These are phyloP conservation scores for Drosophila basisetae DNA, from an alignment of 2,888 invertebrate species.

Conservation along the genomic window DNA sequence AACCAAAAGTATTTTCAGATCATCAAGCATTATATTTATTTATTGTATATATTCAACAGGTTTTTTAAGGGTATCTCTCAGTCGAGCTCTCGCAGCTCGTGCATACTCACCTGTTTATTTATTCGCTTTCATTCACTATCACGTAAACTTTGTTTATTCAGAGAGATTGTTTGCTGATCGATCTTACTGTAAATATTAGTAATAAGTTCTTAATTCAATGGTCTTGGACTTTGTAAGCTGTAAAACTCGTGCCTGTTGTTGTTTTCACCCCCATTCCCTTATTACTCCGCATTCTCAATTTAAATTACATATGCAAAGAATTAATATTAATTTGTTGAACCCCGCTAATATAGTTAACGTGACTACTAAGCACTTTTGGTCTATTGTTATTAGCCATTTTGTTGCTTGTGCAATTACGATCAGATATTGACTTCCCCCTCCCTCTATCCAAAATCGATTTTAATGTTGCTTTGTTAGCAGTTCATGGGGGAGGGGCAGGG, in stretches of 20 bases:
- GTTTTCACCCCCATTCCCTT: neutral
- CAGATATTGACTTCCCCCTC: neutral
- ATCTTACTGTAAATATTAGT: slow-evolving; percentile 12
- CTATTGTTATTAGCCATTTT: neutral
- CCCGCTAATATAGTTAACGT: neutral
- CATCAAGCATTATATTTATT: neutral
- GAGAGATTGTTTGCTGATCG: slow-evolving; percentile 3
- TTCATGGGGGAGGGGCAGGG: neutral
- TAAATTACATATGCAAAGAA: neutral
- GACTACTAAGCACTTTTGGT: neutral
- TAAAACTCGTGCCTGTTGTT: slow-evolving; percentile 8
- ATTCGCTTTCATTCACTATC: slow-evolving; percentile 22
- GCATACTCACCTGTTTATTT: slow-evolving; percentile 15
- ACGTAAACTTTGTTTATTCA: slow-evolving; percentile 19
- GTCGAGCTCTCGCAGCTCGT: neutral
- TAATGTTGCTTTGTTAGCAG: slow-evolving; percentile 50
- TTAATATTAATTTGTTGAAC: neutral
- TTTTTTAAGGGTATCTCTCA: neutral
- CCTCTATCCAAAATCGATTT: slow-evolving; percentile 49
- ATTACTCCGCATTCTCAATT: neutral
- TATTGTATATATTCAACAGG: neutral
- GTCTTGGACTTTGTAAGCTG: slow-evolving; percentile 4
- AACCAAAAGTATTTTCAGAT: neutral
- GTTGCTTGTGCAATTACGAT: neutral
- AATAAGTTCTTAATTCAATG: slow-evolving; percentile 5